These are phyloP conservation scores for Gari tellinella DNA, from an alignment of 2,888 invertebrate genomes.

Conservation along the genomic window DNA sequence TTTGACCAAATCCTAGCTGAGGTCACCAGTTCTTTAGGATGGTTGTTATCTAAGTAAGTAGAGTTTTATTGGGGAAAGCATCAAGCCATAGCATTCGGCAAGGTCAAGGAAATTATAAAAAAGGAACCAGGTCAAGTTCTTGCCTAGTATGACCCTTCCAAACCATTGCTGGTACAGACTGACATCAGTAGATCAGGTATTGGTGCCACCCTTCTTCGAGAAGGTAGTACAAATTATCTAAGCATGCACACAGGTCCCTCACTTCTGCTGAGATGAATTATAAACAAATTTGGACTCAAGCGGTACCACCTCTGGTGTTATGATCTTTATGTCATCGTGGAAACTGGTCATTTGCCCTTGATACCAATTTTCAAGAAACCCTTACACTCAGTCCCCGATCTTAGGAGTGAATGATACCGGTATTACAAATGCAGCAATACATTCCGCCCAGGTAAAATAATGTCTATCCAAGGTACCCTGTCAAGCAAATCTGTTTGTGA, in stretches of 20 bases:
- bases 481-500: constrained; percentile 29
- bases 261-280: constrained; percentile 23
- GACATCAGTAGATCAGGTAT: constrained; percentile 21
- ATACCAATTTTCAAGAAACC: constrained; percentile 34
- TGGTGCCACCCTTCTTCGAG: constrained; percentile 31
- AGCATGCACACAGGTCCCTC: constrained; percentile 34
- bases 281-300: constrained; percentile 58
- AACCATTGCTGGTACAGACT: constrained; percentile 17
- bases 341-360: constrained; percentile 54
- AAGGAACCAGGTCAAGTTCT: too few species aligned
- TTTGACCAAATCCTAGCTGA: constrained; percentile 39
- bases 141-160: constrained; percentile 29
- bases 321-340: constrained; percentile 37
- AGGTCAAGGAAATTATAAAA: constrained; percentile 43
- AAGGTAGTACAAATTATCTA: constrained; percentile 32
- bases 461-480: constrained; percentile 30
- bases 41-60: constrained; percentile 31
- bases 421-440: constrained; percentile 33
- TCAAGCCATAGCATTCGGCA: constrained; percentile 37
- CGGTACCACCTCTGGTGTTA: constrained; percentile 46
- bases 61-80: constrained; percentile 47
- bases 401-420: constrained; percentile 50
- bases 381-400: constrained; percentile 13
- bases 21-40: constrained; percentile 34
- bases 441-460: constrained; percentile 14